Percentiles rank a stretch among this genome's conserved stretches.
phyloP scores from a whole-genome alignment of 2,113 vertebrate species.

The Climacteris rufus region DNA sequence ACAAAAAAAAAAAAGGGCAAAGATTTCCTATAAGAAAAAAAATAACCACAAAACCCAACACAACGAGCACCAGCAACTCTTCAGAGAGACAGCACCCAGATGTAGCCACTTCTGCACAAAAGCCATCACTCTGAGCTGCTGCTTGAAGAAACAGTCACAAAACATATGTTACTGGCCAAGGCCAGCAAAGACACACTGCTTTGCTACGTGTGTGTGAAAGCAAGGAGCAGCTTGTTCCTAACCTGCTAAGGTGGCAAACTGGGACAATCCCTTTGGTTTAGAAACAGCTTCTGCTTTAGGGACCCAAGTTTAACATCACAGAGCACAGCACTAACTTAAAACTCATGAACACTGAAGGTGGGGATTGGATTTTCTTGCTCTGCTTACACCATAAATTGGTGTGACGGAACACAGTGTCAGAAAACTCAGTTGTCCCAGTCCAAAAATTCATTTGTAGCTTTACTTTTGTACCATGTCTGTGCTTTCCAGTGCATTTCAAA shows the following conservation, averaged over 20 bases:
- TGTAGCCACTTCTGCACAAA: slow-evolving; percentile 3
- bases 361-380: neutral
- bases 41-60: neutral
- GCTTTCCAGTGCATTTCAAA: neutral
- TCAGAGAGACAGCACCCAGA: neutral
- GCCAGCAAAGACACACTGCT: neutral
- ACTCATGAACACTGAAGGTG: rapidly evolving
- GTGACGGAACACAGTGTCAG: neutral
- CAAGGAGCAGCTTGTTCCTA: neutral
- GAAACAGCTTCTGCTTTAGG: neutral
- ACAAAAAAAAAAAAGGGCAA: neutral
- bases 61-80: rapidly evolving
- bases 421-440: neutral
- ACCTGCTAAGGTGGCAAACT: neutral
- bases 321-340: neutral
- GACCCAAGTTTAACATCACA: neutral
- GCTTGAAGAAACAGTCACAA: neutral
- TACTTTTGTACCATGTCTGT: neutral
- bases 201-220: neutral
- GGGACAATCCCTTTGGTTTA: neutral
- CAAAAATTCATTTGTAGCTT: neutral
- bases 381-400: neutral
- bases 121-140: neutral
- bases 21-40: neutral
- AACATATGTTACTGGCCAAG: neutral